phyloP scores from a whole-genome alignment of 2,113 vertebrate species.

The Orycteropus afer region DNA sequence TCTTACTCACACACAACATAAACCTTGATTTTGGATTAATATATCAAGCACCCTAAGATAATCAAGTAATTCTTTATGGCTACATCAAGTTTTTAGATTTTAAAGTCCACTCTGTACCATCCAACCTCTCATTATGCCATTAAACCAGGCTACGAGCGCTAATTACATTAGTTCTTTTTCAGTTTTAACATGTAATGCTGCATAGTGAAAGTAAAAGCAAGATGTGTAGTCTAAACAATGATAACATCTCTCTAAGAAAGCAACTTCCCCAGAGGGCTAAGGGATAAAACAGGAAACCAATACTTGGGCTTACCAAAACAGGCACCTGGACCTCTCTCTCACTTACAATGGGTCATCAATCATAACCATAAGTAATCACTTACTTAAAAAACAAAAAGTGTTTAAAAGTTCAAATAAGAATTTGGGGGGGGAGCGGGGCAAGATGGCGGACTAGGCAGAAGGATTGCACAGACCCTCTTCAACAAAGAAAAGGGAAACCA shows the following conservation, averaged over 20 bases:
- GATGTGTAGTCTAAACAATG: background rate
- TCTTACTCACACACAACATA: background rate
- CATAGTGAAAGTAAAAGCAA: background rate
- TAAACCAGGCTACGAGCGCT: background rate
- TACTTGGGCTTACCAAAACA: background rate
- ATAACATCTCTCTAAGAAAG: slow-evolving; percentile 6
- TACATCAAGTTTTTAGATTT: background rate
- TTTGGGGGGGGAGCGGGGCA: no score
- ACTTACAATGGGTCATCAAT: background rate
- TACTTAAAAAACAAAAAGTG: background rate
- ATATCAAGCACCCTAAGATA: slow-evolving; percentile 28
- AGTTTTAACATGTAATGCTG: background rate
- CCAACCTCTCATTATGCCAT: background rate
- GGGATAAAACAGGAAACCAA: background rate
- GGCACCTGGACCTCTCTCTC: background rate
- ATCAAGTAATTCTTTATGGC: slow-evolving; percentile 46
- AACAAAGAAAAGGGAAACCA: no score
- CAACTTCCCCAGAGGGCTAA: background rate
- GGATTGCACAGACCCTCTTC: no score
- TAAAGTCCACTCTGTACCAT: slow-evolving; percentile 1
- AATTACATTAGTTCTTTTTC: slow-evolving; percentile 22
- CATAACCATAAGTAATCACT: background rate
- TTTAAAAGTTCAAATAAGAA: slow-evolving; percentile 12
- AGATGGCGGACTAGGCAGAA: no score
- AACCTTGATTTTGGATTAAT: slow-evolving; percentile 47